These are phyloP conservation scores for Dicyrtoma fusca DNA, from an alignment of 2,888 invertebrate genomes.

Conservation along the genomic window DNA sequence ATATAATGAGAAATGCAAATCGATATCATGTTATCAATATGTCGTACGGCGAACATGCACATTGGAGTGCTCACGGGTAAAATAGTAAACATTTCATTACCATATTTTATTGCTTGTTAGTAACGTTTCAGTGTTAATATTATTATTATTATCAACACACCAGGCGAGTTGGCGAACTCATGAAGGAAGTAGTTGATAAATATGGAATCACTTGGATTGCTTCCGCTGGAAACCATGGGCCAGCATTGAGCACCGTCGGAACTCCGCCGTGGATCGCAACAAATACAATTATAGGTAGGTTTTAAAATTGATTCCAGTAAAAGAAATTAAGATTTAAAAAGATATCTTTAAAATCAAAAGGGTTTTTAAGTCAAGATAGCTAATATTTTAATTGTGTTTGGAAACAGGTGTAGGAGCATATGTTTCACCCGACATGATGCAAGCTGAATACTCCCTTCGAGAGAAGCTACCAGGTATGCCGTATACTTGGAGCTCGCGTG, in stretches of 20 bases:
- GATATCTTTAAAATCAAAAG: too few relatives aligned
- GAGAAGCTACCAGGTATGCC: constrained; percentile 81
- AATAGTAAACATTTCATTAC: constrained; percentile 55
- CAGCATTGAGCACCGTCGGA: constrained; percentile 63
- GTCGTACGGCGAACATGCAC: constrained; percentile 93
- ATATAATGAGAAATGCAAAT: constrained; percentile 68
- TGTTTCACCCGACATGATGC: constrained; percentile 97
- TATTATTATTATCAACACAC: constrained; percentile 51
- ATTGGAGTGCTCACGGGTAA: constrained; percentile 89
- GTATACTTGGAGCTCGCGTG: constrained; percentile 90
- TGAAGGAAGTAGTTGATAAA: constrained; percentile 85
- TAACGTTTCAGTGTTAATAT: neutral
- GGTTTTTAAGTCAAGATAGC: too few relatives aligned
- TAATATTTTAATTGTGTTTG: constrained; percentile 8
- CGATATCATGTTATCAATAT: constrained; percentile 89
- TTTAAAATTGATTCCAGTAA: neutral
- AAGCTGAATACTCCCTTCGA: constrained; percentile 89
- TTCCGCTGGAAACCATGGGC: constrained; percentile 94
- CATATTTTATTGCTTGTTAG: neutral
- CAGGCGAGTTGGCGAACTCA: constrained; percentile 82
- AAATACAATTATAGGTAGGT: constrained; percentile 36
- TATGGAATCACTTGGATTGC: constrained; percentile 91
- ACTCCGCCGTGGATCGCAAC: constrained; percentile 34
- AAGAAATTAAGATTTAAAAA: neutral
- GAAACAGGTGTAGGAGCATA: constrained; percentile 86